phyloP scores from a whole-genome alignment of 1,140 invertebrate genomes.

The Antheraea pernyi region DNA sequence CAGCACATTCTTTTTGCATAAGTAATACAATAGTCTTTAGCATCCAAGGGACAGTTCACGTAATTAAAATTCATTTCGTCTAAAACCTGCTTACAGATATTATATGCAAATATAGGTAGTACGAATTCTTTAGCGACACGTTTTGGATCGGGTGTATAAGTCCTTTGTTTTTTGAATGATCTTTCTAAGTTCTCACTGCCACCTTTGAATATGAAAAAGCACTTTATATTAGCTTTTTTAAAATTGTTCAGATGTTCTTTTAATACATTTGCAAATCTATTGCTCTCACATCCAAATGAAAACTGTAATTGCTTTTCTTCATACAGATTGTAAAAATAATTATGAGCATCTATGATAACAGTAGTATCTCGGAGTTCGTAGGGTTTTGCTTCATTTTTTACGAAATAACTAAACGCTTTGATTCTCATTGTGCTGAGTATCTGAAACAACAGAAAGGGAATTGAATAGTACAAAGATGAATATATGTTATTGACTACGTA shows the following conservation, averaged over 20 bases:
- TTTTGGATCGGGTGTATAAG: background rate
- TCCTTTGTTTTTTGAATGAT: slow-evolving; percentile 10
- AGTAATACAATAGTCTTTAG: slow-evolving; percentile 36
- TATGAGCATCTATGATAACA: slow-evolving; percentile 51
- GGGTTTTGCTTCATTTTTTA: background rate
- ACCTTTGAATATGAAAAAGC: slow-evolving; percentile 48
- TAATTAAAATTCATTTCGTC: slow-evolving; percentile 43
- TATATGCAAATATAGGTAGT: slow-evolving; percentile 31
- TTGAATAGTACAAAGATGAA: too few relatives aligned
- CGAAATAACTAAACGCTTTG: background rate
- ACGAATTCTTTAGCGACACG: slow-evolving; percentile 1
- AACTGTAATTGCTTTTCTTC: slow-evolving; percentile 22
- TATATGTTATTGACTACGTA: too few relatives aligned
- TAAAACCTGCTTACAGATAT: slow-evolving; percentile 36
- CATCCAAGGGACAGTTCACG: slow-evolving; percentile 27
- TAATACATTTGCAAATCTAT: slow-evolving; percentile 34
- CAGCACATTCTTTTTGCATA: slow-evolving; percentile 38
- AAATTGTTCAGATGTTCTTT: slow-evolving; percentile 31
- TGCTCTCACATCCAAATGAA: slow-evolving; percentile 35
- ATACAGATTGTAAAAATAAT: slow-evolving; percentile 30
- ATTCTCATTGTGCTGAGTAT: slow-evolving; percentile 1
- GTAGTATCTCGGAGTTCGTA: background rate
- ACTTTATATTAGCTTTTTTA: slow-evolving; percentile 41
- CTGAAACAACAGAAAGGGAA: background rate
- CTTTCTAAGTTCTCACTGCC: slow-evolving; percentile 28